Evolutionary conservation across 2,888 invertebrate species (phyloP).

Genomic region (Listrodromus nycthemerus): DNA sequence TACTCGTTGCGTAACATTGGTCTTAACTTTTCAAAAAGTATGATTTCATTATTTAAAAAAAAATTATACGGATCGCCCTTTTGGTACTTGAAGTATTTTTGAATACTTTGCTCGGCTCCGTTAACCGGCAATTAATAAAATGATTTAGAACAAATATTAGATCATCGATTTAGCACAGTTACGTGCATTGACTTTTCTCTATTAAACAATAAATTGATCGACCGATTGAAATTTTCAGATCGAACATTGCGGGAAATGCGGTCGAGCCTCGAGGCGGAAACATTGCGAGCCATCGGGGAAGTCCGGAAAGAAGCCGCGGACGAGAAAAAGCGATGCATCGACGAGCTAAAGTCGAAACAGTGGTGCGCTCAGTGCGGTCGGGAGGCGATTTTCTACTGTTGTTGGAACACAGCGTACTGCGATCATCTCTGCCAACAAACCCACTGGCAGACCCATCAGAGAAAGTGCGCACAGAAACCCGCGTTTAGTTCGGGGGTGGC

Average conservation of each 20-base stretch:
- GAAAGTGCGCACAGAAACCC: slow-evolving; percentile 86
- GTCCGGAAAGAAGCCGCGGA: slow-evolving; percentile 88
- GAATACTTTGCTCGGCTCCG: too few relatives aligned
- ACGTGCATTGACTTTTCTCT: too few relatives aligned
- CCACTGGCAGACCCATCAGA: slow-evolving; percentile 93
- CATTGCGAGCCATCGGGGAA: slow-evolving; percentile 88
- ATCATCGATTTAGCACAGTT: too few relatives aligned
- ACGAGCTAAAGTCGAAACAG: slow-evolving; percentile 93
- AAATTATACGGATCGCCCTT: too few relatives aligned
- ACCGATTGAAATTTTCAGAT: slow-evolving; percentile 85
- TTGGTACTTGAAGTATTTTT: too few relatives aligned
- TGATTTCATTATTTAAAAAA: too few relatives aligned
- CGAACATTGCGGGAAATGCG: slow-evolving; percentile 89
- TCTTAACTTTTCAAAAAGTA: too few relatives aligned
- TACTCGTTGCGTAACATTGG: too few relatives aligned
- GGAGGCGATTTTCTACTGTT: slow-evolving; percentile 97
- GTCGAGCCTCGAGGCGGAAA: slow-evolving; percentile 89
- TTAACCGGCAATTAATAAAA: too few relatives aligned
- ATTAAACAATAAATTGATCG: background rate
- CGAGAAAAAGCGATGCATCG: slow-evolving; percentile 90
- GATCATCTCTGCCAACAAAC: slow-evolving; percentile 94
- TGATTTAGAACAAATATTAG: too few relatives aligned
- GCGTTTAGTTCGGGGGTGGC: slow-evolving; percentile 64
- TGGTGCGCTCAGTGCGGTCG: slow-evolving; percentile 96
- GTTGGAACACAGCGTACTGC: slow-evolving; percentile 98